These are phyloP conservation scores for Zaprionus africanus DNA, from an alignment of 1,140 invertebrate genomes.

Conservation along the genomic window DNA sequence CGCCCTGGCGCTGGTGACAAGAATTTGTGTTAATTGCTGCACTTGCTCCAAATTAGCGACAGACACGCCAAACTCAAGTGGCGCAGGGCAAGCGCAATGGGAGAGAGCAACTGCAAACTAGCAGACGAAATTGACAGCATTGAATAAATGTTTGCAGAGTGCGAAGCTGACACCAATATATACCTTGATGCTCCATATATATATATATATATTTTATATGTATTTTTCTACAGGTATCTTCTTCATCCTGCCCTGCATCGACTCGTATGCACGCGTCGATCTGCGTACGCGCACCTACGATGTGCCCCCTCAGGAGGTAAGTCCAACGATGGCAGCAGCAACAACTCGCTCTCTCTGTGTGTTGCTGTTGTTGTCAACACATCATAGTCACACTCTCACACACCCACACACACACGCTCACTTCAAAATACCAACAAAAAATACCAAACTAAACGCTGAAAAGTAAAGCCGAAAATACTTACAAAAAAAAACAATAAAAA, in stretches of 20 bases:
- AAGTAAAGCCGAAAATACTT: constrained; percentile 49
- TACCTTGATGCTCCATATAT: background rate
- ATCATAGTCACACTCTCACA: constrained; percentile 29
- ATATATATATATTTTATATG: background rate
- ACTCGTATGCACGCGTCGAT: constrained; percentile 96
- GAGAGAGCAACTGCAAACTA: background rate
- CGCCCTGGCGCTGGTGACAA: constrained; percentile 44
- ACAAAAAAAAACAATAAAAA: constrained; percentile 44
- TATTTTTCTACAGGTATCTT: constrained; percentile 90
- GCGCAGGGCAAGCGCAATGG: background rate
- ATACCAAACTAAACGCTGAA: constrained; percentile 51
- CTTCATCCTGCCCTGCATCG: constrained; percentile 97
- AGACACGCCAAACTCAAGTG: constrained; percentile 25
- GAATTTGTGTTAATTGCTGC: constrained; percentile 83
- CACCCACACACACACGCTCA: constrained; percentile 23
- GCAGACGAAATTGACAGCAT: background rate
- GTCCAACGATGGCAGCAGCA: constrained; percentile 44
- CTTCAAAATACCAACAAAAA: constrained; percentile 14
- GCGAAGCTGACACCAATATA: background rate
- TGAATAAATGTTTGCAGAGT: background rate
- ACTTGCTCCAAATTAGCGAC: constrained; percentile 82
- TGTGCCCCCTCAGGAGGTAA: constrained; percentile 97
- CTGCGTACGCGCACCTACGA: constrained; percentile 96
- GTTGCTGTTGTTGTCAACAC: constrained; percentile 48
- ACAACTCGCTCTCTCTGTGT: constrained; percentile 15